phyloP scores from a whole-genome alignment of 1,140 invertebrate species.

The Hyposmocoma kahamanoa region DNA sequence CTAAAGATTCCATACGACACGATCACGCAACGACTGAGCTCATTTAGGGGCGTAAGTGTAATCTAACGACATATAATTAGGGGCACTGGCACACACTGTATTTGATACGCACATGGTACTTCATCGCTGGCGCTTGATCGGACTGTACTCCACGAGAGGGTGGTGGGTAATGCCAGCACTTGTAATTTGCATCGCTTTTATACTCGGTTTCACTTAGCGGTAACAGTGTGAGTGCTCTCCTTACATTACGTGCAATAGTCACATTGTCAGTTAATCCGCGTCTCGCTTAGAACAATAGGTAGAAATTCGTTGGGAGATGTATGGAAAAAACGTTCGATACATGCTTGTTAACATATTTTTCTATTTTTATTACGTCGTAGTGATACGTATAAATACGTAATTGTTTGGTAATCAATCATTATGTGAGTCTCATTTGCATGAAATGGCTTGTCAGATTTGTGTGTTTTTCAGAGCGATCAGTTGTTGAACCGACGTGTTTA shows the following conservation, averaged over 20 bases:
- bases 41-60: neutral
- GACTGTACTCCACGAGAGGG: slow-evolving; percentile 41
- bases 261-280: slow-evolving; percentile 53
- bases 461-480: neutral
- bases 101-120: slow-evolving; percentile 57
- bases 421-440: neutral
- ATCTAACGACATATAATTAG: neutral
- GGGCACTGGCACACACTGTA: slow-evolving; percentile 7
- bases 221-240: slow-evolving; percentile 58
- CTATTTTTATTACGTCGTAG: slow-evolving; percentile 26
- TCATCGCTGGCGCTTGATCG: slow-evolving; percentile 38
- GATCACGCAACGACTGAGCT: neutral
- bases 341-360: slow-evolving; percentile 18
- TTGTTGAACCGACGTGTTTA: neutral
- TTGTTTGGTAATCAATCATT: slow-evolving; percentile 22
- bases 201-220: slow-evolving; percentile 58
- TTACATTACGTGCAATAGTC: slow-evolving; percentile 46
- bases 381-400: slow-evolving; percentile 12
- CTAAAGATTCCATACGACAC: neutral
- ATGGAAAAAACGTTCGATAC: slow-evolving; percentile 34
- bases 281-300: slow-evolving; percentile 60
- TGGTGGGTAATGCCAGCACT: slow-evolving; percentile 56
- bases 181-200: slow-evolving; percentile 69
- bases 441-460: neutral
- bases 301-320: slow-evolving; percentile 52